Conservation (phyloP, 2,888 invertebrate genomes). For the Acanthococcus lagerstroemiae region DNA sequence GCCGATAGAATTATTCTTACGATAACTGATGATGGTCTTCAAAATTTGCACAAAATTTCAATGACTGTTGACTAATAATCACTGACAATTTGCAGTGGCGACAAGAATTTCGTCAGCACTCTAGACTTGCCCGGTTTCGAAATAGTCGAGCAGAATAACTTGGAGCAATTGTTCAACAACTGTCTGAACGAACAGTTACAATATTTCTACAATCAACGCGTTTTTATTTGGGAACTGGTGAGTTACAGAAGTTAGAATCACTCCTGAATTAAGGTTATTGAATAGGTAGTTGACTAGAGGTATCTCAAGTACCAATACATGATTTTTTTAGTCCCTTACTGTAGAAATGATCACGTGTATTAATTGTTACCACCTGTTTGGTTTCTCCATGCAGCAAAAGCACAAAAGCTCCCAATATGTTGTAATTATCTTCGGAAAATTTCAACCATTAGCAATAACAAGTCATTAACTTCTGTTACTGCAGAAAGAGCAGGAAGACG, state of each 20-base stretch:
- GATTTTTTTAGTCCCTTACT: neutral
- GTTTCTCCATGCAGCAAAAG: neutral
- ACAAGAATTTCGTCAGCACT: constrained; percentile 67
- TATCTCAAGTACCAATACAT: too few relatives aligned
- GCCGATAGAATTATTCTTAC: neutral
- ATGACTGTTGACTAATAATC: too few relatives aligned
- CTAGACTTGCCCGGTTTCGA: constrained; percentile 89
- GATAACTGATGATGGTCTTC: neutral
- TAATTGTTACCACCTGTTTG: too few relatives aligned
- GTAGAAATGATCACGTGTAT: neutral
- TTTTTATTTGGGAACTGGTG: constrained; percentile 84
- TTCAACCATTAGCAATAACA: too few relatives aligned
- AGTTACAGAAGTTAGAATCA: too few relatives aligned
- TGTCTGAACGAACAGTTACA: constrained; percentile 87
- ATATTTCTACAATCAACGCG: constrained; percentile 81
- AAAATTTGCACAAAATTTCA: neutral
- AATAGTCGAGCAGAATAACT: constrained; percentile 72
- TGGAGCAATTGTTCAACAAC: constrained; percentile 82
- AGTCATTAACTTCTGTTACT: constrained; percentile 32
- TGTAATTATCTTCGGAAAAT: neutral
- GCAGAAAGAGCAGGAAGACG: constrained; percentile 61
- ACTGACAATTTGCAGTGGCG: constrained; percentile 55
- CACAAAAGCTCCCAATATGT: neutral
- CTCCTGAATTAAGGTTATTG: too few relatives aligned
- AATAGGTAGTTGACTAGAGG: too few relatives aligned